Percentiles rank a stretch among this genome's conserved stretches.
Conservation (phyloP, 2,888 invertebrate species). For the Drosophila subquinaria region DNA sequence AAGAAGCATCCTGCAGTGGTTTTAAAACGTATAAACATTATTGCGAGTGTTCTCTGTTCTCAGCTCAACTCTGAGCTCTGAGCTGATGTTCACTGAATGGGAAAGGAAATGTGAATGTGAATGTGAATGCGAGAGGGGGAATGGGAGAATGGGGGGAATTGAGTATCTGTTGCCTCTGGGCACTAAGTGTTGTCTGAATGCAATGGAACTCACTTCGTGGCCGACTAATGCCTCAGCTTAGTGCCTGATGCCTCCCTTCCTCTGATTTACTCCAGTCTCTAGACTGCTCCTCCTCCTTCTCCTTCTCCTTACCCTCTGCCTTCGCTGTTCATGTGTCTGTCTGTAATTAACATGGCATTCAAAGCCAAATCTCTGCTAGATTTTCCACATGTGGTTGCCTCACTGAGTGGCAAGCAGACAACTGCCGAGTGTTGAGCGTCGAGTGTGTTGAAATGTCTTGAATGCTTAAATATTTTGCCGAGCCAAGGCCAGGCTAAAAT, state of each 20-base stretch:
- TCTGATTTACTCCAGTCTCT: constrained; percentile 1
- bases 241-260: constrained; percentile 24
- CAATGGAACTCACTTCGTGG: constrained; percentile 51
- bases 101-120: constrained; percentile 22
- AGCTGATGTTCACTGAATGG: constrained; percentile 37
- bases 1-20: constrained; percentile 37
- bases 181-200: constrained; percentile 44
- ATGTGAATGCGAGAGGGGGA: constrained; percentile 5
- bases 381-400: constrained; percentile 46
- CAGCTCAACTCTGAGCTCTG: constrained; percentile 24
- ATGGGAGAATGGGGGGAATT: not conserved
- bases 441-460: constrained; percentile 31
- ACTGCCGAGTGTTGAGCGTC: constrained; percentile 4
- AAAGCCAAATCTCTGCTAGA: constrained; percentile 67
- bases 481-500: not conserved
- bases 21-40: constrained; percentile 61
- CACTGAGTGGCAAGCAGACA: constrained; percentile 38
- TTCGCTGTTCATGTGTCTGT: constrained; percentile 20
- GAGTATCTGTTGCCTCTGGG: constrained; percentile 8
- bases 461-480: constrained; percentile 24
- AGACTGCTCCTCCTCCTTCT: not conserved
- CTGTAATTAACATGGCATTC: constrained; percentile 81
- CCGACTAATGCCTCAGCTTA: constrained; percentile 71
- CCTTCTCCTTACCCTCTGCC: not conserved
- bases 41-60: constrained; percentile 29